Percentiles rank a stretch among this genome's conserved stretches.
Evolutionary conservation across 2,113 vertebrate species (phyloP).

Genomic region (Otolemur garnettii): DNA sequence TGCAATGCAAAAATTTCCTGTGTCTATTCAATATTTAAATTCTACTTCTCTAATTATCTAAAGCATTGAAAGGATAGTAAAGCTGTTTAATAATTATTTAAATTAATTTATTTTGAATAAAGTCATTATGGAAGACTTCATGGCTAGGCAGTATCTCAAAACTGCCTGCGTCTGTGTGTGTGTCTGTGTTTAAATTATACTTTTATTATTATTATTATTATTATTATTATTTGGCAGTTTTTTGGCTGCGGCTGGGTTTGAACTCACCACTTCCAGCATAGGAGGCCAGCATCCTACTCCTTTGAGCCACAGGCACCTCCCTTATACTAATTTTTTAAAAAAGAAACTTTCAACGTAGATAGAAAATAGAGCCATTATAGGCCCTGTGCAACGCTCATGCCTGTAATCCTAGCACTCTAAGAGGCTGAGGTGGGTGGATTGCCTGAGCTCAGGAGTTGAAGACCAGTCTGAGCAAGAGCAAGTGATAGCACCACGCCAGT

Average conservation of each 20-base stretch:
- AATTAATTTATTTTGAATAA: neutral
- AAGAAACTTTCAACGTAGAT: fast-evolving
- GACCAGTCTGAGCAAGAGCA: no score
- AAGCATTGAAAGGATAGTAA: neutral
- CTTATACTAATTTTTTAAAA: neutral
- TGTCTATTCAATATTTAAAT: neutral
- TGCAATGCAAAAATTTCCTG: neutral
- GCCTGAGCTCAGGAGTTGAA: no score
- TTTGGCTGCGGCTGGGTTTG: no score
- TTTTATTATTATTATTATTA: no score
- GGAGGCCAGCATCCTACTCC: no score
- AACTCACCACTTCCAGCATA: no score
- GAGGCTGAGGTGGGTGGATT: no score
- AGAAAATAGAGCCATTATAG: neutral
- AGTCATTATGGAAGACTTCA: neutral
- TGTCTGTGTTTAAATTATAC: neutral
- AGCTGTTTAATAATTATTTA: neutral
- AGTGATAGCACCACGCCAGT: no score
- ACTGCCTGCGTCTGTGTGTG: fast-evolving
- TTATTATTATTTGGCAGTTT: no score
- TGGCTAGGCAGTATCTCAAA: neutral
- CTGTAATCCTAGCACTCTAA: no score
- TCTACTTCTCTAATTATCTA: neutral
- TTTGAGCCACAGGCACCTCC: no score
- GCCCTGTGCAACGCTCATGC: no score